Percentiles rank a stretch among this genome's conserved stretches.
Evolutionary conservation across 2,113 vertebrate species (phyloP).

Genomic region (Syrrhaptes paradoxus): DNA sequence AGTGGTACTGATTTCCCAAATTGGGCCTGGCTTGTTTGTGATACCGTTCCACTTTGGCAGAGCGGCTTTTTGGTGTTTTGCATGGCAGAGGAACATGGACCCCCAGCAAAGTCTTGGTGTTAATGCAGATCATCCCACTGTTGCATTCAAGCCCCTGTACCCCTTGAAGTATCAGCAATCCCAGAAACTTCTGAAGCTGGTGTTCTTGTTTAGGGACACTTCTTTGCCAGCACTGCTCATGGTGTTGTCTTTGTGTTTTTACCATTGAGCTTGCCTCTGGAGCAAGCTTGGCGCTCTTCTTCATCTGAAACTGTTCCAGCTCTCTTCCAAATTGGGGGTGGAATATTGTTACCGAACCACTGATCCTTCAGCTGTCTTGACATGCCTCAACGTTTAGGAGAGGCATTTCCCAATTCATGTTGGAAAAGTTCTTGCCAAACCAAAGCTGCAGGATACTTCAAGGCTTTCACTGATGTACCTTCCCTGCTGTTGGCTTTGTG

Average conservation of each 20-base stretch:
- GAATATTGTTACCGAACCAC: background rate
- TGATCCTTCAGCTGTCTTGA: background rate
- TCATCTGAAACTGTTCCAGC: background rate
- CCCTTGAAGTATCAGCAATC: background rate
- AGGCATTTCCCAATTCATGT: background rate
- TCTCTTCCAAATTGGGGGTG: background rate
- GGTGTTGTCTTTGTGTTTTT: background rate
- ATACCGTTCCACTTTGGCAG: background rate
- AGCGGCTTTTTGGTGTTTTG: background rate
- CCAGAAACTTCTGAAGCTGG: background rate
- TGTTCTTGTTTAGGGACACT: background rate
- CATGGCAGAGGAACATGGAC: background rate
- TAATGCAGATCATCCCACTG: background rate
- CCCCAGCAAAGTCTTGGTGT: background rate
- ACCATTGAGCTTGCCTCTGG: background rate
- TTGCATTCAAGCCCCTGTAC: accelerated
- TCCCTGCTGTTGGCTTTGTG: background rate
- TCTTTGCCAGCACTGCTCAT: background rate
- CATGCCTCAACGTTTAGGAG: background rate
- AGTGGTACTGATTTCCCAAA: background rate
- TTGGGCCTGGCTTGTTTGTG: background rate
- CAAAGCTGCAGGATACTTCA: background rate
- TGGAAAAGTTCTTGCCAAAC: slow-evolving; percentile 8
- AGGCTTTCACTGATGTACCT: background rate
- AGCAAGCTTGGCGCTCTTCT: background rate